Evolutionary conservation across 2,797 vertebrate species (phyloP).

Genomic region (Danionella dracula): DNA sequence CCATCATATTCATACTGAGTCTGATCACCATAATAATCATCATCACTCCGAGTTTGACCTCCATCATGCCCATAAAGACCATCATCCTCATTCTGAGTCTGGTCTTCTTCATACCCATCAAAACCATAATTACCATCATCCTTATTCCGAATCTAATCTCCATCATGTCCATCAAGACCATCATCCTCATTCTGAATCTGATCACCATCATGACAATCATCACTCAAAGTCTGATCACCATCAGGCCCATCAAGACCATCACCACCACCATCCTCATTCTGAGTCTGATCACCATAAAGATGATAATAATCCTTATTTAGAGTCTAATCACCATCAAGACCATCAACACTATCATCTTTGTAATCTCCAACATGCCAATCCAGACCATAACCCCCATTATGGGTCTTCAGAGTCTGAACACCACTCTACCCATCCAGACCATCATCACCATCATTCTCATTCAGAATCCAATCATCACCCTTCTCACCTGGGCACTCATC

Average conservation of each 20-base stretch:
- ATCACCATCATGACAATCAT: slow-evolving; percentile 2
- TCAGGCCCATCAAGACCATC: no score
- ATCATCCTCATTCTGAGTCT: no score
- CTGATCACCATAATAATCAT: no score
- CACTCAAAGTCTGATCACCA: no score
- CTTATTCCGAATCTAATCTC: no score
- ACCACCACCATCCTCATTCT: neutral
- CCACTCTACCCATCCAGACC: neutral
- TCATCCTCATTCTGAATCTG: no score
- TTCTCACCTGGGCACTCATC: neutral
- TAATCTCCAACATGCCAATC: neutral
- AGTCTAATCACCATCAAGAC: slow-evolving; percentile 10
- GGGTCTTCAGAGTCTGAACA: neutral
- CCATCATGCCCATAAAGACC: no score
- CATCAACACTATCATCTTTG: neutral
- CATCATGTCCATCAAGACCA: no score
- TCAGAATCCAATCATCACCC: neutral
- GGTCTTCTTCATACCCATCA: no score
- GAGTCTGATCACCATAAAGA: neutral
- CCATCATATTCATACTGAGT: no score
- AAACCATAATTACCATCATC: no score
- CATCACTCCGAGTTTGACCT: no score
- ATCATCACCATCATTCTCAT: neutral
- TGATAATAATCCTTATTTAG: slow-evolving; percentile 5
- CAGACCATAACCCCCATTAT: neutral